These are phyloP conservation scores for Gambusia affinis DNA, from an alignment of 2,113 vertebrate species.

Conservation along the genomic window DNA sequence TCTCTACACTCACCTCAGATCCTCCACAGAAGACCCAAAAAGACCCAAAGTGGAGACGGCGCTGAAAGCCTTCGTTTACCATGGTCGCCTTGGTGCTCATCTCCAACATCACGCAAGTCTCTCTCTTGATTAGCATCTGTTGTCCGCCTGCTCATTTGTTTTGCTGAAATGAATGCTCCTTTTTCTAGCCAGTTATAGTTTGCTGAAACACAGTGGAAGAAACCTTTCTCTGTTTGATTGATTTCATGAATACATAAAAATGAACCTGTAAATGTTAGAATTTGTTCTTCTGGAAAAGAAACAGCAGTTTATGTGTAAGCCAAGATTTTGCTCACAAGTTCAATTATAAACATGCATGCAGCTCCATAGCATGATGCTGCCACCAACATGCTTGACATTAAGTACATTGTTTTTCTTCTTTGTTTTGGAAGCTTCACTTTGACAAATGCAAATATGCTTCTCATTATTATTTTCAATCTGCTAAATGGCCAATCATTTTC, in stretches of 20 bases:
- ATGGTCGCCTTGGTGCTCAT: conserved; percentile 85
- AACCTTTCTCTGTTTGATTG: neutral
- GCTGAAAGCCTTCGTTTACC: conserved; percentile 83
- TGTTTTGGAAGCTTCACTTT: too few relatives aligned
- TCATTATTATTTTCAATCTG: too few relatives aligned
- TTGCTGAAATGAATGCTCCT: neutral
- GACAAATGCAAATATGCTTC: too few relatives aligned
- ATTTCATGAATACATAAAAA: neutral
- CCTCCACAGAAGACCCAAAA: conserved; percentile 32
- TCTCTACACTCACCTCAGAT: conserved; percentile 78
- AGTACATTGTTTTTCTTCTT: too few relatives aligned
- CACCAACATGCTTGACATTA: too few relatives aligned
- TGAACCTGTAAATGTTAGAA: neutral
- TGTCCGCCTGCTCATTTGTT: neutral
- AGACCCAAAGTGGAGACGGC: conserved; percentile 71
- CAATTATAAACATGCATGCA: too few relatives aligned
- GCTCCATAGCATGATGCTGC: too few relatives aligned
- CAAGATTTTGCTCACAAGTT: too few relatives aligned
- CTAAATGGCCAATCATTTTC: too few relatives aligned
- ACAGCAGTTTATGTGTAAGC: neutral
- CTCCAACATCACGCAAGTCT: conserved; percentile 86
- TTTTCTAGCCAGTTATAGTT: neutral
- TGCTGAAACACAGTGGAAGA: neutral
- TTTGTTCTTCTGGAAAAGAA: neutral
- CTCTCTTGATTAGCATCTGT: neutral